phyloP scores from a whole-genome alignment of 2,113 vertebrate species.

The Microtus montanus region DNA sequence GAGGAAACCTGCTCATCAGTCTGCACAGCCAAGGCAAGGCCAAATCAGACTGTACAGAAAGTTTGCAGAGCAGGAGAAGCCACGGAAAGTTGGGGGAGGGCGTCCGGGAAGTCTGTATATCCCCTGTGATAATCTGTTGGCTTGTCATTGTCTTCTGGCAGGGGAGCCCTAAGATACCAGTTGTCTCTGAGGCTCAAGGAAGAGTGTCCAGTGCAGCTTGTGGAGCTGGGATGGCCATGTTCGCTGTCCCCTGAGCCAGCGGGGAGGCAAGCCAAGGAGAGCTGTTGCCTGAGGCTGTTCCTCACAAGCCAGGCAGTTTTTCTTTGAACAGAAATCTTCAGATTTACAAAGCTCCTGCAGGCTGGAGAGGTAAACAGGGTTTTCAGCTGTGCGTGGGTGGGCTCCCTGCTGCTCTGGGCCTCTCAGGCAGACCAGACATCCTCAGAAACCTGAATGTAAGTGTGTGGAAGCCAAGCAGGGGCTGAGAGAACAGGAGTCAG shows the following conservation, averaged over 20 bases:
- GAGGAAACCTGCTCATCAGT: neutral
- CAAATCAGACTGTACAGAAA: neutral
- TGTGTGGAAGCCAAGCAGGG: neutral
- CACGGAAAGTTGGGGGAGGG: neutral
- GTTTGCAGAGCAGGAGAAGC: neutral
- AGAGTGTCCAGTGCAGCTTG: neutral
- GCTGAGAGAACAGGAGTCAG: neutral
- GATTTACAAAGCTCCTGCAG: neutral
- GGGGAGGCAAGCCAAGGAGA: neutral
- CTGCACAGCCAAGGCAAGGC: neutral
- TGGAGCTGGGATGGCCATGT: neutral
- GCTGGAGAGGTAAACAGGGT: neutral
- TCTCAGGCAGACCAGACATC: neutral
- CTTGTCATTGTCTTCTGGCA: rapidly evolving
- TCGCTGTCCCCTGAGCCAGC: neutral
- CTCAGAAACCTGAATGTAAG: neutral
- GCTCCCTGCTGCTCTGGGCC: neutral
- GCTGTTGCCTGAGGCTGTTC: neutral
- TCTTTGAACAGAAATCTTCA: neutral
- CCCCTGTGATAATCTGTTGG: rapidly evolving
- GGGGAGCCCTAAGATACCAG: neutral
- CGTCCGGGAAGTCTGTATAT: neutral
- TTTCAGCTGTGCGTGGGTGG: neutral
- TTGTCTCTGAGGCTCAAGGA: neutral
- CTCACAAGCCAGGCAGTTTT: neutral